These are phyloP conservation scores for Dicrurus megarhynchus DNA, from an alignment of 2,113 vertebrate genomes.

Conservation along the genomic window DNA sequence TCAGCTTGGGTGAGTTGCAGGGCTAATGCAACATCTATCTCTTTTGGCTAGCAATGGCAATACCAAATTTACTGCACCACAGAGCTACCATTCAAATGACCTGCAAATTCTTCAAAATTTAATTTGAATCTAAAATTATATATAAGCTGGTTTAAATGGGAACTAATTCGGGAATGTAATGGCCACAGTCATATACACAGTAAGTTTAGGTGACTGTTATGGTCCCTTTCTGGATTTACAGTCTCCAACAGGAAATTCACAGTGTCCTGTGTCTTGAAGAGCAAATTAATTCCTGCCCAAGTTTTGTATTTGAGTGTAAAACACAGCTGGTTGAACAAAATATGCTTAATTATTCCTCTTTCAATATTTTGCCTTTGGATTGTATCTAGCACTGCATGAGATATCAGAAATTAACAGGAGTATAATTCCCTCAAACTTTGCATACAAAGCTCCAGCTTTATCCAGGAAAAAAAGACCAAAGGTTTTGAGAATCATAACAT, in stretches of 20 bases:
- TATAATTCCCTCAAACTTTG: background rate
- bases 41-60: background rate
- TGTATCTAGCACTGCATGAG: background rate
- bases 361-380: background rate
- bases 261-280: background rate
- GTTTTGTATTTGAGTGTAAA: background rate
- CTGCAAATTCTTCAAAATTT: background rate
- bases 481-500: background rate
- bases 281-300: background rate
- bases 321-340: background rate
- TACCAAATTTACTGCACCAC: background rate
- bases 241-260: background rate
- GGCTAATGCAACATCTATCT: accelerated
- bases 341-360: background rate
- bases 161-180: background rate
- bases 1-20: background rate
- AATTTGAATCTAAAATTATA: background rate
- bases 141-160: background rate
- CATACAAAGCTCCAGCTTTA: background rate
- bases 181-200: accelerated
- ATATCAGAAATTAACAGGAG: background rate
- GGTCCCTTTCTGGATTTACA: background rate
- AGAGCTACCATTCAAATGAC: background rate
- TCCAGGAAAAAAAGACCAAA: background rate
- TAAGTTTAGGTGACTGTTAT: background rate